Evolutionary conservation across 1,140 invertebrate genomes (phyloP).

Genomic region (Gonatopus flavifemur): DNA sequence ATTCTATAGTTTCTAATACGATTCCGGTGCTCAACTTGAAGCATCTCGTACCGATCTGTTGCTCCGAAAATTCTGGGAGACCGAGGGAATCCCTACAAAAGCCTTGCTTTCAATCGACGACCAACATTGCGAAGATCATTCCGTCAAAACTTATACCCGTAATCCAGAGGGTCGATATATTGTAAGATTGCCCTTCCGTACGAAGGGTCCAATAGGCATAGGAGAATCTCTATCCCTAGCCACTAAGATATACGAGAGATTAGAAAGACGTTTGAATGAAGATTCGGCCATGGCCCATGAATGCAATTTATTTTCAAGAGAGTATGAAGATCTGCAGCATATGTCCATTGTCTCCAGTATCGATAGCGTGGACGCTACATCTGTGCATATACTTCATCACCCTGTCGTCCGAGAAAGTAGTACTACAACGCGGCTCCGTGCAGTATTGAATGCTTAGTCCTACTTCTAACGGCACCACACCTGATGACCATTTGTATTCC

Average conservation of each 20-base stretch:
- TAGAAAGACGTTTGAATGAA: no score
- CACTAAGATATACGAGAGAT: no score
- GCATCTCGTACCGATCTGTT: no score
- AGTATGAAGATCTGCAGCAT: not conserved
- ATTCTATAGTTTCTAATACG: conserved; percentile 1
- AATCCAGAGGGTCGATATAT: no score
- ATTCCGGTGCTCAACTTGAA: not conserved
- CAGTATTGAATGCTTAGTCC: conserved; percentile 2
- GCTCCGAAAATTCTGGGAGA: conserved; percentile 33
- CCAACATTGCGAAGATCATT: not conserved
- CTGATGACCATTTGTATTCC: not conserved
- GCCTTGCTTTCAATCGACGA: not conserved
- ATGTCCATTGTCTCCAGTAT: not conserved
- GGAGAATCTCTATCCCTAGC: no score
- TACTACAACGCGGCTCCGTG: not conserved
- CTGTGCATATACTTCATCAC: conserved; percentile 6
- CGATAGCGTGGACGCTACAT: no score
- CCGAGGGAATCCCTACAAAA: conserved; percentile 28
- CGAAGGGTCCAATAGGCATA: no score
- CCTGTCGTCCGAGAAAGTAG: not conserved
- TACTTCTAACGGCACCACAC: not conserved
- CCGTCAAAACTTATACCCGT: not conserved
- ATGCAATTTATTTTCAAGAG: no score
- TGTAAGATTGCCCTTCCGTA: no score
- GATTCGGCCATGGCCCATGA: no score